phyloP scores from a whole-genome alignment of 2,888 invertebrate genomes.

The Silvanus unidentatus region DNA sequence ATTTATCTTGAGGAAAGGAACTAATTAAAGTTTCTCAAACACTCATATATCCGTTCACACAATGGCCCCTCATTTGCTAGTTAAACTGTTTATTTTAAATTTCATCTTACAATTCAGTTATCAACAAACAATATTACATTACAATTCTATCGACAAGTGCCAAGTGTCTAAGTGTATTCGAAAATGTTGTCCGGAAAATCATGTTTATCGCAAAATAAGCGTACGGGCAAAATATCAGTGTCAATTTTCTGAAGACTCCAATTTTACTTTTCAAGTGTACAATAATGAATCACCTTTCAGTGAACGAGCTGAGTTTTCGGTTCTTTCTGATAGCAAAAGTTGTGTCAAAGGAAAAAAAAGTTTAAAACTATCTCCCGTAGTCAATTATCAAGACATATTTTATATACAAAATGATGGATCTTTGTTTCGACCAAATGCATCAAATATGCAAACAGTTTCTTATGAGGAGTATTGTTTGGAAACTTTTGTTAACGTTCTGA shows the following conservation, averaged over 20 bases:
- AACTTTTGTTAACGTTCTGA: conserved; percentile 4
- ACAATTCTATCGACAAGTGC: conserved; percentile 9
- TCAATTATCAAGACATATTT: conserved; percentile 12
- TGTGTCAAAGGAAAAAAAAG: conserved; percentile 6
- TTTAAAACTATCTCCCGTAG: conserved; percentile 14
- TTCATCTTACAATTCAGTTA: too few relatives aligned
- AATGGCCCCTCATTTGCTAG: too few relatives aligned
- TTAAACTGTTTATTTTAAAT: too few relatives aligned
- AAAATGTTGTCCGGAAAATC: conserved; percentile 25
- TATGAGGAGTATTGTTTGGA: conserved; percentile 20
- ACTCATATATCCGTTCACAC: too few relatives aligned
- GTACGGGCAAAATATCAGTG: too few relatives aligned
- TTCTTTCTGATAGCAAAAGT: conserved; percentile 19
- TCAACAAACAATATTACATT: too few relatives aligned
- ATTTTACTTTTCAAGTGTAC: too few relatives aligned
- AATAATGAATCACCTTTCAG: not conserved
- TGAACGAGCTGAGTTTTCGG: conserved; percentile 10
- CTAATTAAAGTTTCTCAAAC: too few relatives aligned
- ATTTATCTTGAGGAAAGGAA: too few relatives aligned
- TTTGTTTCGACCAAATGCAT: conserved; percentile 17
- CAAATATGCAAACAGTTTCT: not conserved
- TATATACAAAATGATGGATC: conserved; percentile 22
- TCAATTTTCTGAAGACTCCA: too few relatives aligned
- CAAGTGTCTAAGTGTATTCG: conserved; percentile 14
- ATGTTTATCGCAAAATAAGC: conserved; percentile 14